Conservation (phyloP, 1,140 invertebrate species). For the Drosophila tsacasi region DNA sequence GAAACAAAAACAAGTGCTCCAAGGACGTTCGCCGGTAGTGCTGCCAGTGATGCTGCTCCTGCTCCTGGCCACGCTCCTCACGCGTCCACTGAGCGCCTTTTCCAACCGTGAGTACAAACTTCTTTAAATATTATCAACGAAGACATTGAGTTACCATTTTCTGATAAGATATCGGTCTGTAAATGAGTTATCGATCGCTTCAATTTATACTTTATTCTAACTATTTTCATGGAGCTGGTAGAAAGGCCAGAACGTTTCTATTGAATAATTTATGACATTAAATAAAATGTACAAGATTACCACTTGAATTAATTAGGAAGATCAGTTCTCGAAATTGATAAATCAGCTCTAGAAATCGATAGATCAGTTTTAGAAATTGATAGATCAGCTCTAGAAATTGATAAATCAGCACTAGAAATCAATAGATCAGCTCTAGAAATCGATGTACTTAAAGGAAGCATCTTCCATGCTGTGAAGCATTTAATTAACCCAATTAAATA, state of each 20-base stretch:
- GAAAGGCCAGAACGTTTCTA: neutral
- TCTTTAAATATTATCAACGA: neutral
- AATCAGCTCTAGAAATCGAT: too few relatives aligned
- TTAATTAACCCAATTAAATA: neutral
- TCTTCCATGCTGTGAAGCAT: too few relatives aligned
- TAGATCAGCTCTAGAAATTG: too few relatives aligned
- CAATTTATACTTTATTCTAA: neutral
- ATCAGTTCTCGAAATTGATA: too few relatives aligned
- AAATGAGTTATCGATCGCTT: neutral
- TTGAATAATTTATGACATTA: neutral
- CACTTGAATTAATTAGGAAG: neutral
- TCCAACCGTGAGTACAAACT: constrained; percentile 67
- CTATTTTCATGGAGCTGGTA: neutral
- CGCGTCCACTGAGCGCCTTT: constrained; percentile 54
- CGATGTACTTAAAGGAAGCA: too few relatives aligned
- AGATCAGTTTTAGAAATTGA: too few relatives aligned
- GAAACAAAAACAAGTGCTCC: constrained; percentile 35
- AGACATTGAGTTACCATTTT: too few relatives aligned
- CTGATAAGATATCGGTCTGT: neutral
- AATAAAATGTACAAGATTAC: neutral
- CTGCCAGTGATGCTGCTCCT: constrained; percentile 61
- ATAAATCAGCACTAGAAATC: too few relatives aligned
- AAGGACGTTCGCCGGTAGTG: constrained; percentile 48
- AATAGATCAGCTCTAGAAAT: too few relatives aligned
- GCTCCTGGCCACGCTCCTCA: constrained; percentile 61